These are phyloP conservation scores for Standfussiana lucernea DNA, from an alignment of 2,888 invertebrate genomes.

Conservation along the genomic window DNA sequence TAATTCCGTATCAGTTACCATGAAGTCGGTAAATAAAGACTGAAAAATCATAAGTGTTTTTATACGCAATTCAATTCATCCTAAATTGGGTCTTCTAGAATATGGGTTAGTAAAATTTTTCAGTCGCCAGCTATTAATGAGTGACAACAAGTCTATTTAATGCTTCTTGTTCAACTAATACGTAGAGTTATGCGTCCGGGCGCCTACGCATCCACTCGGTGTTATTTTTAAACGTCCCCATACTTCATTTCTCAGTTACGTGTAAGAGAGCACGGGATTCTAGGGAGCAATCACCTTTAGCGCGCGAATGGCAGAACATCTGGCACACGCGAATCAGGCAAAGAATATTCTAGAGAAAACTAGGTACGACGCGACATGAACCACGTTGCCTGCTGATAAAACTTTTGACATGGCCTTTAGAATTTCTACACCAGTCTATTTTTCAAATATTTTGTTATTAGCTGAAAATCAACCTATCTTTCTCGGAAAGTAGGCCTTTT, in stretches of 20 bases:
- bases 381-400: constrained; percentile 10
- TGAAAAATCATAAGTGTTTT: constrained; percentile 27
- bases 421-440: not conserved
- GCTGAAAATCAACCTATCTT: not conserved
- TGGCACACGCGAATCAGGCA: constrained; percentile 60
- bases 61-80: constrained; percentile 24
- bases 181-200: constrained; percentile 45
- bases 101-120: constrained; percentile 54
- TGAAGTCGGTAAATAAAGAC: constrained; percentile 12
- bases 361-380: not conserved
- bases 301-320: constrained; percentile 51
- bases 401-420: not conserved
- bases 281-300: constrained; percentile 74
- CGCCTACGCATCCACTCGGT: constrained; percentile 44
- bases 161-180: constrained; percentile 38
- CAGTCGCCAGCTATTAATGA: constrained; percentile 28
- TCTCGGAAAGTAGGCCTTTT: not conserved
- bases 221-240: constrained; percentile 73
- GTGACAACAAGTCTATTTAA: constrained; percentile 26
- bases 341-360: constrained; percentile 60
- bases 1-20: constrained; percentile 13
- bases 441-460: not conserved
- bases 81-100: constrained; percentile 21
- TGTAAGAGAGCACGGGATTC: constrained; percentile 61
- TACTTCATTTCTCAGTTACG: constrained; percentile 63